Conservation (phyloP, 2,888 invertebrate species). For the Apantesis nais region DNA sequence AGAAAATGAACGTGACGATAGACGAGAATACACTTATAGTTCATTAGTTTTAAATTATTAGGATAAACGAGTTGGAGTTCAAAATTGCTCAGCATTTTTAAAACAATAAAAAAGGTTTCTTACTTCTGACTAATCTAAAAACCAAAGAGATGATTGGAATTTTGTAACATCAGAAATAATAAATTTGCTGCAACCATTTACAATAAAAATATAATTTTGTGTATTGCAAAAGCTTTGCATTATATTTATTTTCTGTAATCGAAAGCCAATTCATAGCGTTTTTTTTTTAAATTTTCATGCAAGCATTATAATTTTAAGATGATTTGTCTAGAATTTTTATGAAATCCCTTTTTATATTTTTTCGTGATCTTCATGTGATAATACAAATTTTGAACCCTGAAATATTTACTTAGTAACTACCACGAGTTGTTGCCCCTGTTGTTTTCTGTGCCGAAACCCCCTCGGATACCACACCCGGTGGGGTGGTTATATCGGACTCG, state of each 20-base stretch:
- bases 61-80: no score
- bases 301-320: slow-evolving; percentile 35
- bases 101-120: no score
- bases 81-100: no score
- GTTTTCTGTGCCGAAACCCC: no score
- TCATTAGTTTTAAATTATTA: no score
- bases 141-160: no score
- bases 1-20: slow-evolving; percentile 21
- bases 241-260: slow-evolving; percentile 16
- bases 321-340: neutral
- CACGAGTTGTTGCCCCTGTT: no score
- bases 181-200: slow-evolving; percentile 28
- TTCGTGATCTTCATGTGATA: neutral
- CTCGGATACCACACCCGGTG: no score
- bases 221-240: slow-evolving; percentile 40
- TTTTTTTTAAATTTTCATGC: slow-evolving; percentile 59
- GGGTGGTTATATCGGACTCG: no score
- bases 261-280: slow-evolving; percentile 60
- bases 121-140: no score
- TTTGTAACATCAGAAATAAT: slow-evolving; percentile 11
- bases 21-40: no score
- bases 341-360: neutral
- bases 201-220: slow-evolving; percentile 45
- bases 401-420: no score
- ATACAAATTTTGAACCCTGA: neutral